phyloP scores from a whole-genome alignment of 2,113 vertebrate species.

The Chaenocephalus aceratus region DNA sequence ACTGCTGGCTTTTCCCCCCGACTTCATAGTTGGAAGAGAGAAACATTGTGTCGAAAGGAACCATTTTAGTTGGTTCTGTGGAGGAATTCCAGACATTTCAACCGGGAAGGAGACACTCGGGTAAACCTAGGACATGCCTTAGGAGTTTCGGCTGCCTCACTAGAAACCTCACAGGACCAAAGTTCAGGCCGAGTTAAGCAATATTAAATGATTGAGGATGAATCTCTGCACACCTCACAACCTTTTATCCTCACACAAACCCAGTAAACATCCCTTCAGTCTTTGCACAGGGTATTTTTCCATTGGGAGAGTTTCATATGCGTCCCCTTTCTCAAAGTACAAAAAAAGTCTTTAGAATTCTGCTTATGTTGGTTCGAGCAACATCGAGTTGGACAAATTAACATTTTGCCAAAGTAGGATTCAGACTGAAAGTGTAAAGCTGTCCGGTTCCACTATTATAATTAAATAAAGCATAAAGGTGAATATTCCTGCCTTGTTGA shows the following conservation, averaged over 20 bases:
- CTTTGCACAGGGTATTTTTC: neutral
- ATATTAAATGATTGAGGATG: too few species aligned
- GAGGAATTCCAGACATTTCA: too few species aligned
- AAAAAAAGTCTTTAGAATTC: neutral
- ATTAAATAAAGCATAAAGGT: neutral
- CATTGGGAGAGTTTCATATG: neutral
- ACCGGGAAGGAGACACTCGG: too few species aligned
- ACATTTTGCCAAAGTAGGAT: neutral
- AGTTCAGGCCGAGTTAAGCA: too few species aligned
- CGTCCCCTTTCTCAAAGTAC: neutral
- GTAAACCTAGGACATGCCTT: too few species aligned
- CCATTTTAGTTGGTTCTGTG: neutral
- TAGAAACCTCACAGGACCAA: too few species aligned
- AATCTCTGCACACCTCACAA: too few species aligned
- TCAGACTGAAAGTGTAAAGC: neutral
- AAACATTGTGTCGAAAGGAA: neutral
- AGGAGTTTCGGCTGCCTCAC: too few species aligned
- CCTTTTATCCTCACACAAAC: neutral
- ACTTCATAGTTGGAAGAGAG: neutral
- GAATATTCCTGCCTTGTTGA: neutral
- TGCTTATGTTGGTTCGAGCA: neutral
- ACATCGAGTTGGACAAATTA: neutral
- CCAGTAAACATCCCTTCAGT: neutral
- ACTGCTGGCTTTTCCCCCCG: too few species aligned
- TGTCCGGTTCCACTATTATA: neutral